Evolutionary conservation across 1,140 invertebrate species (phyloP), one percentile per base, ranked within the genome.

Genomic region (Meloidogyne exigua): DNA sequence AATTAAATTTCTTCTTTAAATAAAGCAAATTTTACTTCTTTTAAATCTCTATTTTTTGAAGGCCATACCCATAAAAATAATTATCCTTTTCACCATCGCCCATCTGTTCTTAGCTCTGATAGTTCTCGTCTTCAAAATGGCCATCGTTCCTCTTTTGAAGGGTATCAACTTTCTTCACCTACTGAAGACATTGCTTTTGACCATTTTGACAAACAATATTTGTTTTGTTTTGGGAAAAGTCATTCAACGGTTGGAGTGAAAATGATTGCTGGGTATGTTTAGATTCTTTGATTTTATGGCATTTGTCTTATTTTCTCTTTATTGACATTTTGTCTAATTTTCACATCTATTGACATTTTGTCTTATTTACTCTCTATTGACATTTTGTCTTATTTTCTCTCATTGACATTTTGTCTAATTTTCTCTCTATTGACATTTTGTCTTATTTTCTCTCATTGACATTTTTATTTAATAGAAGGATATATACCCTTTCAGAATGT

Each of bases 181-280:
- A 39, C 9, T 39, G 36, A 39, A 4, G 28, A 32, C 18, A 18
- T 77, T 11, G 67, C 25, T 49, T 82, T 82, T 68, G 82, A 82
- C 36, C 81, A 82, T 3, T 83, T 83, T 69, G 81, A 82, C 36
- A 36, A 28, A 10, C 63, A 65, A 44, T 82, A 82, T 62, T 63
- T 80, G 23, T 82, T 82, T 70, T 82, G 81, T 65, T 82, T 81
- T 42, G 57, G 72, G 11, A 78, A 79, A 39, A 49, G 68, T 63
- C 81, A 82, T 72, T 15, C 79, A 28, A 81, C 79, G 42, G 81
- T 39, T 32, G 23, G 66, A 68, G 69, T 64, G 44, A 67, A 21
- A 71, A 18, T 71, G n/a, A 44, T 36, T 28, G 13, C 69, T 71
- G 69, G 21, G 36, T 71, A 63, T 21, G 44, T 21, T 26, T 26